phyloP scores from a whole-genome alignment of 2,888 invertebrate genomes.

The Ennomos erosarius region DNA sequence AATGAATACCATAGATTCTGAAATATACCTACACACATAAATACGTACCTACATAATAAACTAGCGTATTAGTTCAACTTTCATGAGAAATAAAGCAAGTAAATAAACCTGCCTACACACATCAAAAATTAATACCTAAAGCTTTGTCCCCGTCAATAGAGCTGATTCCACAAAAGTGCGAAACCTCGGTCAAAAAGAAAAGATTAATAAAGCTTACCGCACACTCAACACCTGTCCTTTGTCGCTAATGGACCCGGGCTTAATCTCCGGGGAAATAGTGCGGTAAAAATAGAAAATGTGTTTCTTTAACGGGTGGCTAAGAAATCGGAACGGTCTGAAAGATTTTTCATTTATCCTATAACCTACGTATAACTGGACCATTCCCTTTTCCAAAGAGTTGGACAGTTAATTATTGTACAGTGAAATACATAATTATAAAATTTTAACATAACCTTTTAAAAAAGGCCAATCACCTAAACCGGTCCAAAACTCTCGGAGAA shows the following conservation, averaged over 20 bases:
- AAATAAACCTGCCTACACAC: constrained; percentile 18
- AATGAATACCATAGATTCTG: no score
- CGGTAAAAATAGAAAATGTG: constrained; percentile 51
- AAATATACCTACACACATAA: no score
- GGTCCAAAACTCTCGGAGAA: no score
- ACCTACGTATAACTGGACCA: no score
- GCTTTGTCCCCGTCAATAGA: constrained; percentile 69
- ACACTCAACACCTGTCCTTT: constrained; percentile 82
- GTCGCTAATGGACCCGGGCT: constrained; percentile 77
- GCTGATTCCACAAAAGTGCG: constrained; percentile 74
- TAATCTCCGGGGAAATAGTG: constrained; percentile 61
- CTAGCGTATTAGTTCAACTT: no score
- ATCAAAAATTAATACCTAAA: constrained; percentile 45
- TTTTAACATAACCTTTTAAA: no score
- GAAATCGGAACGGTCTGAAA: constrained; percentile 10
- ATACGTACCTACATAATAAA: no score
- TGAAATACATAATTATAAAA: no score
- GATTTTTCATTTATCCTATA: constrained; percentile 3
- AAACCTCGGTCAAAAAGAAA: constrained; percentile 70
- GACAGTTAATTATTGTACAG: no score
- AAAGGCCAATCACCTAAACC: no score
- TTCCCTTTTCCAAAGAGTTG: no score
- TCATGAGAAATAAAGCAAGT: background rate
- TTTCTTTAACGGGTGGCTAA: constrained; percentile 41
- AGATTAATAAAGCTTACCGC: constrained; percentile 84